Evolutionary conservation across 2,888 invertebrate genomes (phyloP), one percentile per base, ranked within the genome.

Genomic region (Pimpla rufipes): DNA sequence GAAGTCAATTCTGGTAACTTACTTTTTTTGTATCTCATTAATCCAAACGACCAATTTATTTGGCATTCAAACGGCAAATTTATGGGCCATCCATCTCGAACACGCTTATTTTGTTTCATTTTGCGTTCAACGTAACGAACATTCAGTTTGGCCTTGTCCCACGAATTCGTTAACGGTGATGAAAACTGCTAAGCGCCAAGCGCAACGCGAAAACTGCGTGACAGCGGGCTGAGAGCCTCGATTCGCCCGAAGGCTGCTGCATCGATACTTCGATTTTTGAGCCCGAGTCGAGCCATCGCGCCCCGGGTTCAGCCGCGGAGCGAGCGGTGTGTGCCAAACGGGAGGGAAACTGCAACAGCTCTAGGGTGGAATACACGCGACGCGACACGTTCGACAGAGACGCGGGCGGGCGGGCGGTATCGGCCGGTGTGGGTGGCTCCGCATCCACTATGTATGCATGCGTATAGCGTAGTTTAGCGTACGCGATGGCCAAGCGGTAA

Each of bases 401-500:
- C 87, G 83, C 29, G 29, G 5, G 29, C 29, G 29, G 29, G 29
- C 3, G 29, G 29, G 2, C 5, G 29, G 29, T 29, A 29, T 2
- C 29, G 29, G 42, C 16, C 16, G 21, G 29, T 71, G 57, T 45
- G 40, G 42, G 59, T 71, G 40, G 50, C 40, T n/a, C 23, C 11
- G 50, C 16, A 62, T 64, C 21, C 13, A 62, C 47, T 52, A 45
- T 47, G 47, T 62, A 73, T 74, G 29, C 62, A 67, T 79, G 75
- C 62, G 68, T 66, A 29, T 57, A 29, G 71, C 40, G 40, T 23
- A 62, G 84, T 81, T 83, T 79, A 76, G 66, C 52, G 83, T 79
- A 79, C 79, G 68, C 76, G 83, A 84, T 80, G 70, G 77, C 52
- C 55, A 73, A 81, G 68, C 81, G 81, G 85, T 79, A 85, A 84